Evolutionary conservation across 2,113 vertebrate species (phyloP).

Genomic region (Parus major): DNA sequence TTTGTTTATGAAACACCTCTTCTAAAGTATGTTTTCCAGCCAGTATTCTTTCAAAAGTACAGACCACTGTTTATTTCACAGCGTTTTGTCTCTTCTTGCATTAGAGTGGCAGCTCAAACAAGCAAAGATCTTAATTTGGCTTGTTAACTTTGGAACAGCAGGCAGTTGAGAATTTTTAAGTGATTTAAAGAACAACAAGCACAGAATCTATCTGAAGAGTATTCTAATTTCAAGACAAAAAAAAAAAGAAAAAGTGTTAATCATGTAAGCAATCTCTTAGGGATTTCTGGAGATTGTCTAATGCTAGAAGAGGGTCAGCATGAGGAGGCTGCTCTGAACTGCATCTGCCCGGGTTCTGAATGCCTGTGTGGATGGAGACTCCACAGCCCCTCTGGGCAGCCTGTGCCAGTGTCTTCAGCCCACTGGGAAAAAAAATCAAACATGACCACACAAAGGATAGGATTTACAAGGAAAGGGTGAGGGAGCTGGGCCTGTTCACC

Average conservation of each 20-base stretch:
- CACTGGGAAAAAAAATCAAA: neutral
- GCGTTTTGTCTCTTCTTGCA: neutral
- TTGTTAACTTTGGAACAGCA: conserved; percentile 26
- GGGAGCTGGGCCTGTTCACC: neutral
- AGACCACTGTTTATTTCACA: neutral
- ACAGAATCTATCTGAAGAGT: neutral
- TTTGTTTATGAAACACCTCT: neutral
- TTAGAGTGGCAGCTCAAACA: conserved; percentile 9
- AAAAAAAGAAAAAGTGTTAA: neutral
- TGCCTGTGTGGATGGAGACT: neutral
- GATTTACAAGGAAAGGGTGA: neutral
- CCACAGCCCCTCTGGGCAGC: neutral
- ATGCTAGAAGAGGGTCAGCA: neutral
- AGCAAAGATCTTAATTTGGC: conserved; percentile 28
- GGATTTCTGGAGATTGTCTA: neutral
- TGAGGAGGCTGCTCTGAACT: neutral
- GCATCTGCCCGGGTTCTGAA: neutral
- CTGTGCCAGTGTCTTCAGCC: neutral
- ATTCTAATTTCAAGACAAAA: neutral
- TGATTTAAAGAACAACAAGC: neutral
- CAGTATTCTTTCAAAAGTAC: neutral
- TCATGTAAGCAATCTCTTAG: neutral
- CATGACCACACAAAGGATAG: neutral
- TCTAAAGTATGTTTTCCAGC: neutral
- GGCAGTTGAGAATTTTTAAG: neutral